Base-by-base conservation (phyloP, 2,888 invertebrate species). In the Alsophila aescularia region DNA sequence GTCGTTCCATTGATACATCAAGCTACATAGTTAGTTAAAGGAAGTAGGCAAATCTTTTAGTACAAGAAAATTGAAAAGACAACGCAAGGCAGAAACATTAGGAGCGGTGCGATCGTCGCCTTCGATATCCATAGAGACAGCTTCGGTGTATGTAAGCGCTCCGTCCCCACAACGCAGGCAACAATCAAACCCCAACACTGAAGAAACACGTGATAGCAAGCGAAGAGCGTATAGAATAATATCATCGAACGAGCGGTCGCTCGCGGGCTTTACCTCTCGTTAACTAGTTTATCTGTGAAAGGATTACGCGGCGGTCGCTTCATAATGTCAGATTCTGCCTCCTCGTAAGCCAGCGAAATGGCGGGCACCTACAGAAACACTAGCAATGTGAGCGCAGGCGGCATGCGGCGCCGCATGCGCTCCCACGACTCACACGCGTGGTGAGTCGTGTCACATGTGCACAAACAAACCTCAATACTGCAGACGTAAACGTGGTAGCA, bases 291-390 rank as follows among this genome's bases (percentile, higher is more conserved):
- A 95, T 98, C 98, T 93, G 94, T 95, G 95, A 96, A 96, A 93
- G 98, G 98, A 94, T 98, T 96, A 95, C 98, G 96, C 92, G 98
- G 98, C 93, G 96, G 96, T 93, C 98, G 96, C 96, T 98, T 98
- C 98, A 98, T 98, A 93, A 98, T 98, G 95, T 98, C 98, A 93
- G 97, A 97, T 94, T 98, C 98, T 92, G 98, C 97, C 93, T 96
- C 96, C 95, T 98, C 98, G 94, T 98, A 98, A 93, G 98, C 98
- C 95, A 98, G 95, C 93, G 98, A 98, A 93, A 98, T 98, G 93
- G 98, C 98, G 92, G 98, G 98, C 93, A 97, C 96, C 98, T 97
- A 94, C 87, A 89, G 90, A 92, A 87, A 92, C 83, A 91, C 90
- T 90, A 93, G 90, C 88, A 77, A 83, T 77, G 87, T 89, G 90